Base-by-base conservation (phyloP, 2,797 vertebrate species). In the Rallus crepitans region DNA sequence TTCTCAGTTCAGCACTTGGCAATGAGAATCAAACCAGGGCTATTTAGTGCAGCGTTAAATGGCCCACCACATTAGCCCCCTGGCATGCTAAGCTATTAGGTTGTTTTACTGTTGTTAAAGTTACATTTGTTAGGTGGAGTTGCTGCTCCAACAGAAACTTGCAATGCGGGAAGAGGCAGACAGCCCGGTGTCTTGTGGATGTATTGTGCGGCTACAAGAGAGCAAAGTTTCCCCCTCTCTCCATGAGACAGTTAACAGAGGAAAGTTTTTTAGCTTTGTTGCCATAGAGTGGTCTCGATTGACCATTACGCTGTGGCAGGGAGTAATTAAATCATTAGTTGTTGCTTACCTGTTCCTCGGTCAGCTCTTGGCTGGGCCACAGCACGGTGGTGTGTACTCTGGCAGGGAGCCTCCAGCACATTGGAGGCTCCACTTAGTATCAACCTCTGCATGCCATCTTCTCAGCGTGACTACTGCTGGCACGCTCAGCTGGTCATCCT, bases 1-100 rank as follows among this genome's bases (percentile, higher is more conserved):
- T 98, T 97, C 98, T 98, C 98, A 98, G 97, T 97, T 98, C 97
- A 65, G 97, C 97, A 98, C 98, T 98, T 98, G 98, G 98, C 98
- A 98, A 47, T 87, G 97, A 96, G 98, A 98, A 97, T 95, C 97
- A 98, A 98, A 97, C 96, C 94, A 89, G 94, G 98, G 96, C 98
- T 98, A 97, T 98, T 98, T 98, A 98, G 98, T 98, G 97, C 97
- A 96, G 96, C 97, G 80, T 97, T 98, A 98, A 98, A 98, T 98
- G 97, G 97, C 96, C 97, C 93, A 81, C 97, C 97, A 85, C 98
- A 98, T 98, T 98, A 98, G 97, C 98, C 98, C 97, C 98, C 98
- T 96, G 98, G 98, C 97, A 98, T 60, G 98, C 97, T 28, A 89
- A 98, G 97, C 98, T 98, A 98, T 98, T 98, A 98, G 97, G 92